Conservation (phyloP, 2,888 invertebrate genomes). For the Leptopterna dolabrata region DNA sequence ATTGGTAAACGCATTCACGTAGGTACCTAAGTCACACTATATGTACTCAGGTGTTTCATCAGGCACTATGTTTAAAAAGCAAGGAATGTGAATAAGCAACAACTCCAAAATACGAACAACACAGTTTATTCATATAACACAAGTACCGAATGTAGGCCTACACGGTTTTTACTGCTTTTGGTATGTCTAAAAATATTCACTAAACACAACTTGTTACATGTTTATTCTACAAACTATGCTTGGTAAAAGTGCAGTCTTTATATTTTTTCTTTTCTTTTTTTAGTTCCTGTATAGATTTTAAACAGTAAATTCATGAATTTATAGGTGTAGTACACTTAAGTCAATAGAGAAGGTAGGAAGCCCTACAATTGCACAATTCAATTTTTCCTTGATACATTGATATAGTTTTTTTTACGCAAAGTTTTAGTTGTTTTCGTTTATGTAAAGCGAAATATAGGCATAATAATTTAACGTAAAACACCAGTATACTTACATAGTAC, state of each 20-base stretch:
- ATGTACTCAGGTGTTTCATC: no score
- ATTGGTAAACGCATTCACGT: no score
- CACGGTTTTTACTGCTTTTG: slow-evolving; percentile 9
- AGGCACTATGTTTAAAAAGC: no score
- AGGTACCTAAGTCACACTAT: no score
- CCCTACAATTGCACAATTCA: slow-evolving; percentile 40
- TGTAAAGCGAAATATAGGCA: neutral
- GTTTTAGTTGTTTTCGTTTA: neutral
- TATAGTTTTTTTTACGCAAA: neutral
- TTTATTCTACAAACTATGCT: slow-evolving; percentile 31
- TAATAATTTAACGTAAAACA: neutral
- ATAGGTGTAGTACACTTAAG: neutral
- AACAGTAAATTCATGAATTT: slow-evolving; percentile 10
- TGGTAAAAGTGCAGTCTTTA: slow-evolving; percentile 51
- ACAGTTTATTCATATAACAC: slow-evolving; percentile 43
- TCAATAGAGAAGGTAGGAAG: slow-evolving; percentile 31
- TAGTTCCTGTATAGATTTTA: slow-evolving; percentile 39
- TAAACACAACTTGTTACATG: slow-evolving; percentile 17
- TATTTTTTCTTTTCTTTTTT: slow-evolving; percentile 40
- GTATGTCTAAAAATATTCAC: slow-evolving; percentile 38
- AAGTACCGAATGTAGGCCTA: slow-evolving; percentile 46
- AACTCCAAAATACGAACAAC: slow-evolving; percentile 38
- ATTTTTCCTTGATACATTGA: slow-evolving; percentile 16
- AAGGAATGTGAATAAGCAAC: neutral
- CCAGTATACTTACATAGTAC: neutral